Evolutionary conservation across 2,888 invertebrate species (phyloP).

Genomic region (Hirtodrosophila histrioides): DNA sequence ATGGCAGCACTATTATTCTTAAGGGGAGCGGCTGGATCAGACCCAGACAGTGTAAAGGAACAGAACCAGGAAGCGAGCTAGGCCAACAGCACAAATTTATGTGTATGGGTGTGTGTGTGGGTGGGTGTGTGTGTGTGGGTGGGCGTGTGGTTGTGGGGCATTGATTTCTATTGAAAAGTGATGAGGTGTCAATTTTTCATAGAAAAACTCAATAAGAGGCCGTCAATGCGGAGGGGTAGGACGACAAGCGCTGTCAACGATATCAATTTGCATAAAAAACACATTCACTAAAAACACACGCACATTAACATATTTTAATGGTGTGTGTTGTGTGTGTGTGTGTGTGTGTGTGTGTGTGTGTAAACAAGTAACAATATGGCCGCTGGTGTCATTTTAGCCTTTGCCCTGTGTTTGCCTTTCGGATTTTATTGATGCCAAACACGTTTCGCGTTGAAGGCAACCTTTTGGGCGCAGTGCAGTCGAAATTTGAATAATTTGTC

Average conservation of each 20-base stretch:
- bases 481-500: constrained; percentile 60
- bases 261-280: constrained; percentile 73
- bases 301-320: constrained; percentile 60
- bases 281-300: constrained; percentile 62
- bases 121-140: constrained; percentile 10
- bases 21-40: constrained; percentile 46
- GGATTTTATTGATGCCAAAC: constrained; percentile 73
- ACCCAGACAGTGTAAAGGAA: constrained; percentile 17
- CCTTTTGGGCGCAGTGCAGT: constrained; percentile 43
- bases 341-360: constrained; percentile 14
- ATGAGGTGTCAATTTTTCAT: constrained; percentile 79
- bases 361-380: constrained; percentile 66
- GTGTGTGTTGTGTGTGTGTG: constrained; percentile 28
- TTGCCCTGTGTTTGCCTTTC: constrained; percentile 52
- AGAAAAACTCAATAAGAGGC: constrained; percentile 44
- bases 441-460: constrained; percentile 62
- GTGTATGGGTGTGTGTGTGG: neutral
- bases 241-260: constrained; percentile 30
- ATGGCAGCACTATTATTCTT: constrained; percentile 36
- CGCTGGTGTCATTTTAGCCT: constrained; percentile 76
- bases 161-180: constrained; percentile 72
- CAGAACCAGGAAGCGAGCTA: constrained; percentile 10
- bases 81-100: constrained; percentile 20
- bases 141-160: constrained; percentile 31
- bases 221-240: neutral